A percentile compares a stretch with the other conserved stretches of the same genome.
Conservation (phyloP, 2,888 invertebrate species). For the Plagiodera versicolora region DNA sequence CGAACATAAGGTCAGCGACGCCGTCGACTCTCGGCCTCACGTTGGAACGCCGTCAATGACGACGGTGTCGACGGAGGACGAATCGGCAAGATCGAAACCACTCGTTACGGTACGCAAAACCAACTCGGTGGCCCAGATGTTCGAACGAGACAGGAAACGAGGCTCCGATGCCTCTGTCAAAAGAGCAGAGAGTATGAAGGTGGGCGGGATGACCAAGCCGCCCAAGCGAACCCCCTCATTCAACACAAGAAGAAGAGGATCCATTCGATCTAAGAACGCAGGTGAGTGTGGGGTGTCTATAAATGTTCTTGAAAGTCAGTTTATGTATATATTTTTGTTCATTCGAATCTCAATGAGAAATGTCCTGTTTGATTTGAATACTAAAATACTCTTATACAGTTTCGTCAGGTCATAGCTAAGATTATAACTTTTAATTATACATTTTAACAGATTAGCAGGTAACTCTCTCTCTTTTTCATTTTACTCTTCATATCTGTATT, state of each 20-base stretch:
- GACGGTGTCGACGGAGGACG: background rate
- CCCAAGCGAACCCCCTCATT: conserved; percentile 93
- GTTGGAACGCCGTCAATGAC: background rate
- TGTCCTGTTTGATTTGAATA: too few species aligned
- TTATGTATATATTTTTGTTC: too few species aligned
- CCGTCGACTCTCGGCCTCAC: background rate
- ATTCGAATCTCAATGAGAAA: too few species aligned
- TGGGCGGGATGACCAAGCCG: conserved; percentile 65
- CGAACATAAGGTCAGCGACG: conserved; percentile 30
- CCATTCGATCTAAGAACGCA: conserved; percentile 58
- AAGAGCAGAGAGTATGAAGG: conserved; percentile 88
- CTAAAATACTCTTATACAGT: too few species aligned
- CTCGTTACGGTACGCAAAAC: conserved; percentile 57
- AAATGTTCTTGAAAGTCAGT: too few species aligned
- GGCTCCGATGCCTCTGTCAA: conserved; percentile 69
- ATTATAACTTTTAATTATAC: too few species aligned
- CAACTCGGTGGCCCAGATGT: conserved; percentile 63
- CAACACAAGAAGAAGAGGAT: conserved; percentile 86
- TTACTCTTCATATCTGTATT: too few species aligned
- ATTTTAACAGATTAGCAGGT: too few species aligned
- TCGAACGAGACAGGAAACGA: conserved; percentile 59
- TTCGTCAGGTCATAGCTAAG: too few species aligned
- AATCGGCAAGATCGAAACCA: background rate
- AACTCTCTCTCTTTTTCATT: too few species aligned
- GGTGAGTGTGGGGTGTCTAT: too few species aligned